Base-by-base conservation (phyloP, 2,888 invertebrate genomes). In the Chymomyza procnemis region DNA sequence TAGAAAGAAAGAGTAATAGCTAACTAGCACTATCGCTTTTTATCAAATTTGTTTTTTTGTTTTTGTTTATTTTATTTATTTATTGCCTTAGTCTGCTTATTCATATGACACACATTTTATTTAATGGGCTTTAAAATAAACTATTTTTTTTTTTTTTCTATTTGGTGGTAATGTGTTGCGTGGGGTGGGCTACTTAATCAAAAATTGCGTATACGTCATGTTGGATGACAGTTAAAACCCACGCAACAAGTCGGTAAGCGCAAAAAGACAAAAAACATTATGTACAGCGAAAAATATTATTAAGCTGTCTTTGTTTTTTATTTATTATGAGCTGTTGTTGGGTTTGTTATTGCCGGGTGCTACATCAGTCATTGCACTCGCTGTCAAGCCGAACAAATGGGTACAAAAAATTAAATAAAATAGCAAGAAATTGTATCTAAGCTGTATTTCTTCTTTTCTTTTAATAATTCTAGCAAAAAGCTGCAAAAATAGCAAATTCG, bases 321-420 rank as follows among this genome's bases (percentile, higher is more conserved):
- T 74, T 64, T 60, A 50, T 55, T 30, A 59, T 61, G 19, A 54
- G 63, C 12, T 68, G 56, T 58, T 46, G 12, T 66, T 57, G n/a
- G n/a, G n/a, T 66, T 61, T 34, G 30, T 63, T 64, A 52, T 67
- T 61, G n/a, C n/a, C n/a, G n/a, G 61, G 26, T 61, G 22, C 21
- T 50, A 52, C 50, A 30, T 80, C 85, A 85, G 80, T 83, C 83
- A 85, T 73, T 84, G 83, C 87, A 81, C 78, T 70, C 69, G 66
- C 65, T 41, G 34, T 41, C 34, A 41, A 65, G 60, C 62, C 52
- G 41, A 60, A 50, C 60, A 74, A 66, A 47, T 56, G 63, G 64
- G 60, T 68, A 67, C 62, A 66, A 70, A 57, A 64, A 68, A 69
- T 22, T 22, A 22, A 22, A 22, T 22, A 47, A 67, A 66, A 67